Percentiles rank a stretch among this genome's conserved stretches.
These are phyloP conservation scores for Australoheros scitulus DNA, from an alignment of 2,113 vertebrate species.

Conservation along the genomic window DNA sequence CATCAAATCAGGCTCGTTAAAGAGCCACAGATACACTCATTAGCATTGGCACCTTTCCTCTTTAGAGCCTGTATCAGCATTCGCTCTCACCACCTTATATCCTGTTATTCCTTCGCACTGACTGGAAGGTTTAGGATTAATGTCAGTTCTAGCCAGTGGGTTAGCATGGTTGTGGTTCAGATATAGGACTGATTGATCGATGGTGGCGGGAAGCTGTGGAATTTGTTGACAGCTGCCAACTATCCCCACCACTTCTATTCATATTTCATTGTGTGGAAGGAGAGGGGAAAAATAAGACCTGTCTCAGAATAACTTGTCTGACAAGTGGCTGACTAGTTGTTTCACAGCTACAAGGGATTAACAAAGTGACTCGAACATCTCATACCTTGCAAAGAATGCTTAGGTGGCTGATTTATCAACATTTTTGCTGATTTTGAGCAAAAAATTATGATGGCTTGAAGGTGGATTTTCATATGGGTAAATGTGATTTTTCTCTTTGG, in stretches of 20 bases:
- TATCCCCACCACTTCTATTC: constrained; percentile 43
- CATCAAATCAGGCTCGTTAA: constrained; percentile 71
- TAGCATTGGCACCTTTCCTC: constrained; percentile 75
- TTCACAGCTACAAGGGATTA: constrained; percentile 35
- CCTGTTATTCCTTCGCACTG: constrained; percentile 57
- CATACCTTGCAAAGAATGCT: neutral
- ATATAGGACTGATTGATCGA: constrained; percentile 64
- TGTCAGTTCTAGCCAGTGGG: constrained; percentile 69
- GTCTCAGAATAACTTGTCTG: constrained; percentile 56
- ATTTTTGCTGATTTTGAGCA: neutral
- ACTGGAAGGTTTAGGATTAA: constrained; percentile 73
- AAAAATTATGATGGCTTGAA: neutral
- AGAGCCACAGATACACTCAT: constrained; percentile 69
- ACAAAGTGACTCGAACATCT: neutral
- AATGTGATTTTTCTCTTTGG: neutral
- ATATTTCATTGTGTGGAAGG: constrained; percentile 51
- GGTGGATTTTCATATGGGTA: neutral
- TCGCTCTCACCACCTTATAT: constrained; percentile 42
- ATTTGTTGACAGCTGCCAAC: constrained; percentile 69
- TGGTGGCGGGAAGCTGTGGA: constrained; percentile 60
- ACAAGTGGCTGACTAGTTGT: constrained; percentile 47
- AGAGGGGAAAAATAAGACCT: neutral
- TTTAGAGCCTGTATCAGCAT: constrained; percentile 60
- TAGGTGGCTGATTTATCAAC: neutral
- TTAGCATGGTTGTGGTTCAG: constrained; percentile 59